Evolutionary conservation across 53 echinoderm and acorn worm genomes (phyloP).

Genomic region (Mesocentrotus franciscanus): DNA sequence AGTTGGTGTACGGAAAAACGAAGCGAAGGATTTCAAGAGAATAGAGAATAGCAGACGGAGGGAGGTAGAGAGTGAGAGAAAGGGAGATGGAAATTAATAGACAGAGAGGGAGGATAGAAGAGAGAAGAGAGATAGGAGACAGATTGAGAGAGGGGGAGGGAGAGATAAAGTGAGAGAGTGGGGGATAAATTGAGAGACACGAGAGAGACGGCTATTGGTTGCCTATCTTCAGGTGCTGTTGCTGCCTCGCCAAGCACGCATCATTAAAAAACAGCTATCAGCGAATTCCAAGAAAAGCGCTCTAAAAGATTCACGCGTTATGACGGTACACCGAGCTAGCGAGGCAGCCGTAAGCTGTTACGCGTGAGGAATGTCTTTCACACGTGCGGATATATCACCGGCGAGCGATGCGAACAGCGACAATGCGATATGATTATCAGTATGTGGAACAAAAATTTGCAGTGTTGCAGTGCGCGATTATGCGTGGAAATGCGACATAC

Average conservation of each 20-base stretch:
- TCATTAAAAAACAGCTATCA: slow-evolving; percentile 37
- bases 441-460: not conserved
- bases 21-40: not conserved
- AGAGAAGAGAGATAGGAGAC: not conserved
- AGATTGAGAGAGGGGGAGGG: not conserved
- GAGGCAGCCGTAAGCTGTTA: slow-evolving; percentile 7
- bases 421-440: not conserved
- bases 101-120: not conserved
- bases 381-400: not conserved
- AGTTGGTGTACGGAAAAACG: not conserved
- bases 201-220: not conserved
- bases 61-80: not conserved
- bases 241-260: slow-evolving; percentile 20
- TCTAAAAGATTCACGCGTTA: slow-evolving; percentile 35
- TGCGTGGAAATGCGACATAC: not conserved
- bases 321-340: not conserved
- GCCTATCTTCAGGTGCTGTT: slow-evolving; percentile 41
- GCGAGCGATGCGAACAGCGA: not conserved
- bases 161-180: not conserved
- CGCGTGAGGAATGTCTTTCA: not conserved
- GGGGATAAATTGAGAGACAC: not conserved
- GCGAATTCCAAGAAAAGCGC: slow-evolving; percentile 44
- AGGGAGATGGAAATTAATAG: not conserved
- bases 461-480: not conserved
- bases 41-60: not conserved